phyloP scores from a whole-genome alignment of 2,113 vertebrate genomes.

The Petaurus breviceps region DNA sequence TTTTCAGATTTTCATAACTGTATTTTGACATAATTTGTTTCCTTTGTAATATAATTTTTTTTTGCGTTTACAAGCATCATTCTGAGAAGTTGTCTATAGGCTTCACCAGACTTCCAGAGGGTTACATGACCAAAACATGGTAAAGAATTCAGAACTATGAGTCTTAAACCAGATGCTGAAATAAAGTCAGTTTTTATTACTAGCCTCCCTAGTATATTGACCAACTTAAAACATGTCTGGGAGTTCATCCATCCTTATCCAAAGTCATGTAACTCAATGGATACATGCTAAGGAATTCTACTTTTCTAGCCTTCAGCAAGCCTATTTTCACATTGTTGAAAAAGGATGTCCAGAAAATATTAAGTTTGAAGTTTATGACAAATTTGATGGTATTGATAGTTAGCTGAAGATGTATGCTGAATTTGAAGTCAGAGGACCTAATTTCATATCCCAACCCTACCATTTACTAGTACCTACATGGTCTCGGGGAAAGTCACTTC shows the following conservation, averaged over 20 bases:
- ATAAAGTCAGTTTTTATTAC: not conserved
- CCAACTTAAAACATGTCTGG: not conserved
- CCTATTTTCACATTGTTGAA: not conserved
- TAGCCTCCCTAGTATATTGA: not conserved
- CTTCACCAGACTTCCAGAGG: not conserved
- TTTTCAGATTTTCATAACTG: not conserved
- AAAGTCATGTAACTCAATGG: not conserved
- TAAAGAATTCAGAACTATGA: not conserved
- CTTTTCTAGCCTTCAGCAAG: not conserved
- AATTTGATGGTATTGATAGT: conserved; percentile 3
- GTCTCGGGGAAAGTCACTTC: not conserved
- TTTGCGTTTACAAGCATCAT: not conserved
- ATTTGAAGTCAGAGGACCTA: not conserved
- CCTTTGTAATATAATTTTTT: not conserved
- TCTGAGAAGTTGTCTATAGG: not conserved
- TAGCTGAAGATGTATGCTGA: not conserved
- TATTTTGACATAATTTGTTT: not conserved
- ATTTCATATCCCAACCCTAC: not conserved
- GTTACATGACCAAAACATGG: not conserved
- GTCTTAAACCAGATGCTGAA: not conserved
- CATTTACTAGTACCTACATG: not conserved
- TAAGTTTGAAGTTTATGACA: not conserved
- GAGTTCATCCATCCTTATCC: not conserved
- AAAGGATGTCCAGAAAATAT: not conserved
- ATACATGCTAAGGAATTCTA: not conserved